Evolutionary conservation across 2,888 invertebrate genomes (phyloP).

Genomic region (Limenitis camilla): DNA sequence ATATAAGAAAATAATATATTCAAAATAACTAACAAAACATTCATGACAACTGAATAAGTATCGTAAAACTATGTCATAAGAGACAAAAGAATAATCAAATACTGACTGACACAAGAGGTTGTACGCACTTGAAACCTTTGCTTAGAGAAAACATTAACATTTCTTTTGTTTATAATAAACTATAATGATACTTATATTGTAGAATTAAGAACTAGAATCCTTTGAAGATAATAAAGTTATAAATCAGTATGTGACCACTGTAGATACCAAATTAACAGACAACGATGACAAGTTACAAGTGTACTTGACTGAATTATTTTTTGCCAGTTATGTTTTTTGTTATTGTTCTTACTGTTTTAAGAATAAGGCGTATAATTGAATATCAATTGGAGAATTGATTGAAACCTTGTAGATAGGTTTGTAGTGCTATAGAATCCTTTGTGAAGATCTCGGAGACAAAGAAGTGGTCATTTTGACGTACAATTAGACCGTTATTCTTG

Average conservation of each 20-base stretch:
- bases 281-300: slow-evolving; percentile 70
- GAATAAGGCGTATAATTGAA: slow-evolving; percentile 31
- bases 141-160: slow-evolving; percentile 39
- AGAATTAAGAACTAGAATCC: background rate
- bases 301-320: slow-evolving; percentile 38
- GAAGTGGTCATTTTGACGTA: slow-evolving; percentile 21
- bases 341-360: slow-evolving; percentile 22
- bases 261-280: slow-evolving; percentile 68
- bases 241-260: slow-evolving; percentile 24
- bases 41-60: background rate
- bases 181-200: background rate
- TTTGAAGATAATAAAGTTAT: slow-evolving; percentile 1
- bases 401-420: slow-evolving; percentile 23
- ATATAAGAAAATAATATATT: background rate
- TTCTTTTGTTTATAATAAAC: background rate
- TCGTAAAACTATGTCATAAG: slow-evolving; percentile 23
- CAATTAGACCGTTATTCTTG: no score
- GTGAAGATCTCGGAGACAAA: slow-evolving; percentile 53
- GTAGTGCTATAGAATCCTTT: slow-evolving; percentile 48
- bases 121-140: slow-evolving; percentile 45
- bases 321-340: slow-evolving; percentile 20
- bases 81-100: slow-evolving; percentile 54
- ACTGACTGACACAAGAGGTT: slow-evolving; percentile 38
- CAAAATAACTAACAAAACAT: background rate
- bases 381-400: slow-evolving; percentile 2